Evolutionary conservation across 2,113 vertebrate genomes (phyloP).

Genomic region (Ornithorhynchus anatinus): DNA sequence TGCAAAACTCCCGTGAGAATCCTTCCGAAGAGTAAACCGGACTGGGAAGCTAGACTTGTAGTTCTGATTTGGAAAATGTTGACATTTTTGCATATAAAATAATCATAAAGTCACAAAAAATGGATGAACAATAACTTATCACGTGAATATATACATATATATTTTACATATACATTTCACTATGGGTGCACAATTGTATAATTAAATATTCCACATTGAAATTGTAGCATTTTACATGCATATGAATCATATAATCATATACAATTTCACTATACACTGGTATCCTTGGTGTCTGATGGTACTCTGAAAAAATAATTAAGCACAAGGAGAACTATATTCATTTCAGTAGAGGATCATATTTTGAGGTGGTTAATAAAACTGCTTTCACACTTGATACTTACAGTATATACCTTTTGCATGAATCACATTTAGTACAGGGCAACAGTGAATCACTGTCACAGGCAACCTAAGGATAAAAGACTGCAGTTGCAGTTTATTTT

Average conservation of each 20-base stretch:
- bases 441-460: slow-evolving; percentile 53
- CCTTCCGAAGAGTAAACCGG: background rate
- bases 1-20: background rate
- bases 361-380: slow-evolving; percentile 50
- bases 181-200: background rate
- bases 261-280: background rate
- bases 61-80: slow-evolving; percentile 1
- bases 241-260: background rate
- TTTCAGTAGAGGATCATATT: slow-evolving; percentile 46
- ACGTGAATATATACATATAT: background rate
- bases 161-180: too few species aligned
- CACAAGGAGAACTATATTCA: slow-evolving; percentile 12
- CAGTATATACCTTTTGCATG: slow-evolving; percentile 38
- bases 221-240: background rate
- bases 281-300: slow-evolving; percentile 7
- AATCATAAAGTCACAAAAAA: slow-evolving; percentile 3
- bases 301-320: slow-evolving; percentile 51
- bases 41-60: background rate
- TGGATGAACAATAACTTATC: background rate
- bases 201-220: background rate
- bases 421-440: slow-evolving; percentile 47
- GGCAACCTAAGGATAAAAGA: slow-evolving; percentile 62
- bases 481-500: slow-evolving; percentile 58
- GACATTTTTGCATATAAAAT: background rate
- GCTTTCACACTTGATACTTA: slow-evolving; percentile 55